Evolutionary conservation across 2,797 vertebrate genomes (phyloP).

Genomic region (Oreonectes daqikongensis): DNA sequence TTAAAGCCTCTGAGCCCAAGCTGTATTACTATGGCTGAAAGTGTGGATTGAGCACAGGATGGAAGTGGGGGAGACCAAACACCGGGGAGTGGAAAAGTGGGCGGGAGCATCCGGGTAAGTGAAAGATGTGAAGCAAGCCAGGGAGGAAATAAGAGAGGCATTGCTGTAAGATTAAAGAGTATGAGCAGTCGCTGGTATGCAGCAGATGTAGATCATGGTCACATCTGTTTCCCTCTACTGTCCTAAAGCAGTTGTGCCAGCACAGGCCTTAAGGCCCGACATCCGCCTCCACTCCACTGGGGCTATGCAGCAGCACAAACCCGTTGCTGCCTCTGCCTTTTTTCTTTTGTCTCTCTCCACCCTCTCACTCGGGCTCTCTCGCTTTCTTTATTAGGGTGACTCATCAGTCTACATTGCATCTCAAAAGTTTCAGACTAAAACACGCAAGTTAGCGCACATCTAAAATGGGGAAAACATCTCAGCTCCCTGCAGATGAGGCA

Average conservation of each 20-base stretch:
- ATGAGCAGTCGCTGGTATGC: slow-evolving; percentile 50
- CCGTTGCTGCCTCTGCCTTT: slow-evolving; percentile 7
- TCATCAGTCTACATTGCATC: slow-evolving; percentile 50
- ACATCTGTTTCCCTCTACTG: slow-evolving; percentile 56
- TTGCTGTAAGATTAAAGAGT: slow-evolving; percentile 53
- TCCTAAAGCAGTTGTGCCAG: slow-evolving; percentile 42
- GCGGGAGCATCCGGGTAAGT: slow-evolving; percentile 33
- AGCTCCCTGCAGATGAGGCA: neutral
- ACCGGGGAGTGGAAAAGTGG: slow-evolving; percentile 22
- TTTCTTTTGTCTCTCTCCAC: slow-evolving; percentile 18
- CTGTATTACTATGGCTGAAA: neutral
- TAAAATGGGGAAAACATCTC: slow-evolving; percentile 24
- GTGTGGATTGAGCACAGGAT: slow-evolving; percentile 30
- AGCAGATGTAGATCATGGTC: slow-evolving; percentile 54
- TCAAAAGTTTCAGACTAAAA: slow-evolving; percentile 41
- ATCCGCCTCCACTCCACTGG: slow-evolving; percentile 45
- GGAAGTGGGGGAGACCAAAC: slow-evolving; percentile 19
- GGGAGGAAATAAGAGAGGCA: slow-evolving; percentile 30
- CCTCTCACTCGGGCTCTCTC: slow-evolving; percentile 6
- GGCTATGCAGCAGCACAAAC: slow-evolving; percentile 37
- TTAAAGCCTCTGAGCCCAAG: slow-evolving; percentile 23
- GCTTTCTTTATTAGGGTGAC: slow-evolving; percentile 45
- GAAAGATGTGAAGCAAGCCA: slow-evolving; percentile 24
- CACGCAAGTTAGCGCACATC: slow-evolving; percentile 4
- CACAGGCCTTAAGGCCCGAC: slow-evolving; percentile 47